Base-by-base conservation (phyloP, 2,888 invertebrate genomes). In the Apamea crenata region DNA sequence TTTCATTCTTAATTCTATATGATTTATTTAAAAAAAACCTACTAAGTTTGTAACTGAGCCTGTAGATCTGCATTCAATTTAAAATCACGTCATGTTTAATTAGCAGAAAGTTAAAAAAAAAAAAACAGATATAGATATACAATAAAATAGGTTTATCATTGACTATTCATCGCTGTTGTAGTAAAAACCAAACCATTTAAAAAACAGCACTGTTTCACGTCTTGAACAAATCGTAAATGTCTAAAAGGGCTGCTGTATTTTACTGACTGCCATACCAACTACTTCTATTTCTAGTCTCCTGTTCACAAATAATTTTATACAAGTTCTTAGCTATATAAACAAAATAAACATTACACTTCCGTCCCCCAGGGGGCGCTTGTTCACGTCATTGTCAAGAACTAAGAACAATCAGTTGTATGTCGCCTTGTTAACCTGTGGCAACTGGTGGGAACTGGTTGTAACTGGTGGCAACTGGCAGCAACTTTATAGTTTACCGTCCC, bases 401-500 rank as follows among this genome's bases (percentile, higher is more conserved):
- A 72, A 82, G 47, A 66, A 81, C 69, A 81, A 82, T 74, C 82
- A 75, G 78, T 77, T 82, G 77, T 71, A 63, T 61, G 78, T 75
- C 78, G 12, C 40, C 10, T 25, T 65, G 74, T 72, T 78, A 86
- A 84, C 83, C 44, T 61, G 70, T 67, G 18, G 14, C 73, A 59
- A 53, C 47, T 59, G 66, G 25, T 21, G 14, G 14, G 14, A 80
- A 66, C 53, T 70, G 67, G 50, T 18, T 47, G 68, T 68, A 89
- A 91, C 77, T 78, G 66, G 29, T 8, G 40, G n/a, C 50, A 66
- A 75, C 29, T 76, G 65, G 56, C 44, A 66, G 66, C 69, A 89
- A 91, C 88, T 89, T 90, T 77, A 87, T 73, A 86, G 88, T 89
- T 90, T 87, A 86, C 78, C 66, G 77, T 66, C 82, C 84, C 87